phyloP scores from a whole-genome alignment of 2,888 invertebrate species.

The Spisula solida region DNA sequence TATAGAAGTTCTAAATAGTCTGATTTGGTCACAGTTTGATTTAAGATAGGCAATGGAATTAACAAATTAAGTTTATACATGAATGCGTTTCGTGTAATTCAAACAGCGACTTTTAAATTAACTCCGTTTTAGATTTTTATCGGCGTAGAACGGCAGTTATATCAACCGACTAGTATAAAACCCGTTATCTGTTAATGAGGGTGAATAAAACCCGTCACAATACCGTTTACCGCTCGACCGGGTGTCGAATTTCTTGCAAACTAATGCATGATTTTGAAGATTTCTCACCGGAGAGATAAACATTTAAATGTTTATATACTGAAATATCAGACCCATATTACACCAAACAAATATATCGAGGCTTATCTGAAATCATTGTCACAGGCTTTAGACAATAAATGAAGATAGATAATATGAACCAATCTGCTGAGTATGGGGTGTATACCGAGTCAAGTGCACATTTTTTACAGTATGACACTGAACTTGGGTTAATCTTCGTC shows the following conservation, averaged over 20 bases:
- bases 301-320: conserved; percentile 9
- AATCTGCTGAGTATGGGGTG: neutral
- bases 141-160: neutral
- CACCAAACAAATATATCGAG: neutral
- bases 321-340: neutral
- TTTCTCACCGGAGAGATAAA: neutral
- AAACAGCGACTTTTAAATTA: conserved; percentile 10
- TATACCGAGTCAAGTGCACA: neutral
- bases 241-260: conserved; percentile 50
- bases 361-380: neutral
- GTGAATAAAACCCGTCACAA: conserved; percentile 22
- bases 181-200: conserved; percentile 13
- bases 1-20: conserved; percentile 18
- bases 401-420: neutral
- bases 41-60: conserved; percentile 24
- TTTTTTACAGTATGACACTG: neutral
- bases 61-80: conserved; percentile 42
- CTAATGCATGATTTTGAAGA: conserved; percentile 38
- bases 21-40: conserved; percentile 45
- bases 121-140: conserved; percentile 32
- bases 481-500: neutral
- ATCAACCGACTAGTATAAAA: conserved; percentile 22
- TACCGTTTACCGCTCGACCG: conserved; percentile 6
- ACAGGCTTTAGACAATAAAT: neutral
- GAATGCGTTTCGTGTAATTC: conserved; percentile 21